Conservation (phyloP, 1,140 invertebrate species). For the Bombus terrestris region DNA sequence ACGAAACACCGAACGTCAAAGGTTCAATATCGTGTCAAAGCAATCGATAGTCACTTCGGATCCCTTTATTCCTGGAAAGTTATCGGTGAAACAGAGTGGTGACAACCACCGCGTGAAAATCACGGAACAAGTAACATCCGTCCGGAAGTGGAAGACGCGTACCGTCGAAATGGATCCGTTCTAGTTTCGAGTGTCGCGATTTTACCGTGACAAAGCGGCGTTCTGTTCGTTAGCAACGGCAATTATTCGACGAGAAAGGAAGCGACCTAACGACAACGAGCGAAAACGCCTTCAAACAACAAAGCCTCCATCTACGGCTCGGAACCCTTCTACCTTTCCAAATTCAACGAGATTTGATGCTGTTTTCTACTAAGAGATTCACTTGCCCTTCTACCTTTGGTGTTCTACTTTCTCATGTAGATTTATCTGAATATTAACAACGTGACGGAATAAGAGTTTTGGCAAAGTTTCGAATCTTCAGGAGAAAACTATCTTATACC, state of each 20-base stretch:
- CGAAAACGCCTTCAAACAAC: conserved; percentile 12
- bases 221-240: conserved; percentile 43
- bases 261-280: conserved; percentile 27
- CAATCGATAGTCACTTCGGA: neutral
- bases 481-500: neutral
- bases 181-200: conserved; percentile 40
- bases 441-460: neutral
- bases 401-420: neutral
- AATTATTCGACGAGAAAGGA: conserved; percentile 40
- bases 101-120: conserved; percentile 22
- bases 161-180: conserved; percentile 41
- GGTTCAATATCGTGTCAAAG: neutral
- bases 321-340: neutral
- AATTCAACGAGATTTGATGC: neutral
- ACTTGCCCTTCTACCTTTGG: neutral
- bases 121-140: conserved; percentile 39
- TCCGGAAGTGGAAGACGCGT: neutral
- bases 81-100: neutral
- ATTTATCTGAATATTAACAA: neutral
- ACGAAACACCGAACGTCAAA: neutral
- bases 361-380: neutral
- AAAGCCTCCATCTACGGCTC: neutral
- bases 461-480: neutral
- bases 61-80: neutral
- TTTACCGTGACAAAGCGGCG: conserved; percentile 25